Evolutionary conservation across 2,888 invertebrate genomes (phyloP).

Genomic region (Cenopis cana): DNA sequence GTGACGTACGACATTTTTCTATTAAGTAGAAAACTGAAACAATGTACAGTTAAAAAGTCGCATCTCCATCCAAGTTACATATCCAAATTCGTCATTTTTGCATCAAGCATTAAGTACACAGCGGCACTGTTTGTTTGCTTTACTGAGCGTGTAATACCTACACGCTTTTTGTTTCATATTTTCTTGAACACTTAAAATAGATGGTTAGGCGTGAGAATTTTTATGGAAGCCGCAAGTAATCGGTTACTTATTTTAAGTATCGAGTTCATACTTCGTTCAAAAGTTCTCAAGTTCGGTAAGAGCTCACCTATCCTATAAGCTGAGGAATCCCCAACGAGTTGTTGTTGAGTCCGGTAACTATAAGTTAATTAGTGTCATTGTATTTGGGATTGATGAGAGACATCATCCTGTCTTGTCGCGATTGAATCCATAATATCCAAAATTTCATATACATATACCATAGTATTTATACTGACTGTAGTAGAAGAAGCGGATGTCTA

Average conservation of each 20-base stretch:
- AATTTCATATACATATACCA: too few species aligned
- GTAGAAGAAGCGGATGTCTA: too few species aligned
- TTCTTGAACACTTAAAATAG: constrained; percentile 67
- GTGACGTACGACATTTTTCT: not conserved
- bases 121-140: constrained; percentile 70
- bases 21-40: not conserved
- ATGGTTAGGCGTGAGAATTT: constrained; percentile 75
- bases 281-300: not conserved
- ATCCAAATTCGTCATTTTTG: not conserved
- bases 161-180: constrained; percentile 65
- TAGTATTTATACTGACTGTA: too few species aligned
- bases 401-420: too few species aligned
- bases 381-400: too few species aligned
- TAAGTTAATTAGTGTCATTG: too few species aligned
- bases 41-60: not conserved
- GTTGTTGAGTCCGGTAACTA: too few species aligned
- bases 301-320: not conserved
- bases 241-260: constrained; percentile 29
- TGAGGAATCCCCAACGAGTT: not conserved
- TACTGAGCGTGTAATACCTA: constrained; percentile 65
- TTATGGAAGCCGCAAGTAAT: constrained; percentile 63
- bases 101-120: not conserved
- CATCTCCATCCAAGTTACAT: not conserved
- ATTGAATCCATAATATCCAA: too few species aligned
- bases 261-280: not conserved